Conservation (phyloP, 2,888 invertebrate genomes). For the Brachycybe producta region DNA sequence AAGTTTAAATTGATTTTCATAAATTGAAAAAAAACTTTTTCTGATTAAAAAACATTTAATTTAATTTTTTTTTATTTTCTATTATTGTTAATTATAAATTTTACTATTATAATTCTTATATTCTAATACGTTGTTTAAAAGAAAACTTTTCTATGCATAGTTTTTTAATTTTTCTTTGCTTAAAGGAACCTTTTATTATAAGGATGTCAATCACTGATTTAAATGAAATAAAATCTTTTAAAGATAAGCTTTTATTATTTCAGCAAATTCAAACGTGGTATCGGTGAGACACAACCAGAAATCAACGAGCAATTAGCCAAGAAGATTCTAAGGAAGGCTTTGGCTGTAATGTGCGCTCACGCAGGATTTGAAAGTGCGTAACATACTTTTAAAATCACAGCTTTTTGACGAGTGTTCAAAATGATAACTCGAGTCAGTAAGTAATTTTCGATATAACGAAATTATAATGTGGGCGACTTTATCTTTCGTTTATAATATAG, state of each 20-base stretch:
- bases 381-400: not conserved
- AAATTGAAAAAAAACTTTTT: too few species aligned
- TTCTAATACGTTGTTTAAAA: not conserved
- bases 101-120: not conserved
- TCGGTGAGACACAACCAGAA: constrained; percentile 28
- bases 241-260: too few species aligned
- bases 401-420: too few species aligned
- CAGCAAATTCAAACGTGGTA: constrained; percentile 28
- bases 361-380: constrained; percentile 32
- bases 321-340: constrained; percentile 30
- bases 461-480: not conserved
- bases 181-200: too few species aligned
- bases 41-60: too few species aligned
- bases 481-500: constrained; percentile 5
- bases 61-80: not conserved
- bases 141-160: too few species aligned
- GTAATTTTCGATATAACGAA: too few species aligned
- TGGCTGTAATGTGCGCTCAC: constrained; percentile 33
- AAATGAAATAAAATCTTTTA: too few species aligned
- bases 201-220: too few species aligned
- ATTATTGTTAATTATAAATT: not conserved
- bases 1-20: not conserved
- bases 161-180: too few species aligned
- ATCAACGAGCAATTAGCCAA: constrained; percentile 28
- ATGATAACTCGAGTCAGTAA: too few species aligned